Conservation (phyloP, 1,140 invertebrate genomes). For the Amyelois transitella region DNA sequence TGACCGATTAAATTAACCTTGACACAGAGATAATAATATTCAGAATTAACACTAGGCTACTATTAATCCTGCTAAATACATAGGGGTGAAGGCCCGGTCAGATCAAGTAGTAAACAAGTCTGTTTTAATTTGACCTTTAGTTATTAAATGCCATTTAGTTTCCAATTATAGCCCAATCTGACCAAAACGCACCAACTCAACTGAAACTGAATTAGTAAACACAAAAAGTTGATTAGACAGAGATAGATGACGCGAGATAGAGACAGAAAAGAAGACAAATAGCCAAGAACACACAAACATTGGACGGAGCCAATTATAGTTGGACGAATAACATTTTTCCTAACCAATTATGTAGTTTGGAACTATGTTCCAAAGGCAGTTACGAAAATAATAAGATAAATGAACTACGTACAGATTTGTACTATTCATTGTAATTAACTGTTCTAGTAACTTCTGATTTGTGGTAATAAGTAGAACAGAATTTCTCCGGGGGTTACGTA, state of each 20-base stretch:
- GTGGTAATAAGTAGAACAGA: no score
- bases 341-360: conserved; percentile 27
- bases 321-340: conserved; percentile 22
- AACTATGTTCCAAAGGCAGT: conserved; percentile 5
- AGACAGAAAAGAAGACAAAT: conserved; percentile 9
- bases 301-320: conserved; percentile 19
- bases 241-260: background rate
- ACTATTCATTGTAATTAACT: background rate
- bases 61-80: no score
- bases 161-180: background rate
- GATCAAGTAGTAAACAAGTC: no score
- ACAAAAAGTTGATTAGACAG: background rate
- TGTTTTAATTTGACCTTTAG: background rate
- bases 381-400: conserved; percentile 13
- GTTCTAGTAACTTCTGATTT: no score
- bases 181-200: background rate
- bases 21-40: no score
- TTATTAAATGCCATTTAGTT: background rate
- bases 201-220: background rate
- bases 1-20: no score
- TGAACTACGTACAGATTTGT: background rate
- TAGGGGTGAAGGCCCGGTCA: no score
- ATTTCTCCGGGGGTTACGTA: no score
- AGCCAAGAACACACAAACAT: conserved; percentile 10
- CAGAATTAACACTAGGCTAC: no score